A percentile compares a stretch with the other conserved stretches of the same genome.
phyloP scores from a whole-genome alignment of 1,140 invertebrate genomes.

The Drosophila azteca region DNA sequence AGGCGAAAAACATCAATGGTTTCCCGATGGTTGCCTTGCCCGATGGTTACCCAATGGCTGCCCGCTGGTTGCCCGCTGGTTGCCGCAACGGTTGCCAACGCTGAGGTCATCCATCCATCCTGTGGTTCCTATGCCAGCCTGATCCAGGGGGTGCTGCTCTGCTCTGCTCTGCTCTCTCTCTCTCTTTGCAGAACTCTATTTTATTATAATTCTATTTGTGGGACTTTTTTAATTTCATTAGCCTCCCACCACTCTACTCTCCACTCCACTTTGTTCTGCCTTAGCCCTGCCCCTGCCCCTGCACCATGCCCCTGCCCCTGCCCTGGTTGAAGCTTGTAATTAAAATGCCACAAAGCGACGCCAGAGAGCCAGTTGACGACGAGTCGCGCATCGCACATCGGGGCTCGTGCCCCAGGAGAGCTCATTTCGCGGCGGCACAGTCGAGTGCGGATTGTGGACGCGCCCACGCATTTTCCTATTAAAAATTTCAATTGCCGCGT shows the following conservation, averaged over 20 bases:
- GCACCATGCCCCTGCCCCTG: neutral
- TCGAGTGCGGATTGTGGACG: conserved; percentile 72
- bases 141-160: too few relatives aligned
- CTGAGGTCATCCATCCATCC: conserved; percentile 23
- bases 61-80: too few relatives aligned
- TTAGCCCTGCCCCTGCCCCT: neutral
- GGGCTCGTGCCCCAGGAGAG: conserved; percentile 40
- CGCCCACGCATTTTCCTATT: conserved; percentile 80
- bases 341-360: conserved; percentile 76
- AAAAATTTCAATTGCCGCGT: conserved; percentile 80
- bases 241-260: conserved; percentile 15
- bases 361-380: conserved; percentile 18
- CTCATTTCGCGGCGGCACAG: conserved; percentile 41
- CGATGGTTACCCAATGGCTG: conserved; percentile 14
- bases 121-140: conserved; percentile 9
- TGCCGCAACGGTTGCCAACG: conserved; percentile 1
- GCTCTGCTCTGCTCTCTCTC: conserved; percentile 5
- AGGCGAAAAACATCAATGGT: conserved; percentile 47
- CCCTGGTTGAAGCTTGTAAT: conserved; percentile 57
- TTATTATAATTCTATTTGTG: conserved; percentile 78
- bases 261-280: neutral
- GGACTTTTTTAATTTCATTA: conserved; percentile 79
- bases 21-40: too few relatives aligned
- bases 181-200: conserved; percentile 56
- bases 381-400: too few relatives aligned